Evolutionary conservation across 2,888 invertebrate species (phyloP).

Genomic region (Caenorhabditis wallacei): DNA sequence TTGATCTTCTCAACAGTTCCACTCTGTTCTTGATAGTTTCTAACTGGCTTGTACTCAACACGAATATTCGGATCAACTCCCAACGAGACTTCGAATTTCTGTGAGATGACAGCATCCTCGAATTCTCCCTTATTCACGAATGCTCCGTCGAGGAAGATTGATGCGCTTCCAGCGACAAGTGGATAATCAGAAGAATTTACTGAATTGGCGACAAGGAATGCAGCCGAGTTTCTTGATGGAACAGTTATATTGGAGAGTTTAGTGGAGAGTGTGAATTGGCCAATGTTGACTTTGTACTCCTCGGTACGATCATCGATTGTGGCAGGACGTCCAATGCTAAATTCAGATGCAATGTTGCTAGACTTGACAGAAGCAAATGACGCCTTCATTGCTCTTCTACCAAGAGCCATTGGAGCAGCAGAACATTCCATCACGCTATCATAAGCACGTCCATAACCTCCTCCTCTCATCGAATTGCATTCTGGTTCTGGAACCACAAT

Average conservation of each 20-base stretch:
- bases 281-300: conserved; percentile 80
- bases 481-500: conserved; percentile 40
- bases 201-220: conserved; percentile 71
- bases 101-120: conserved; percentile 56
- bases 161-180: conserved; percentile 73
- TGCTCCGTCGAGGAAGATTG: conserved; percentile 74
- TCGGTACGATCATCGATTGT: conserved; percentile 59
- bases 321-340: conserved; percentile 45
- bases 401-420: conserved; percentile 12
- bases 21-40: conserved; percentile 80
- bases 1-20: conserved; percentile 65
- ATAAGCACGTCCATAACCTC: not conserved
- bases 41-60: conserved; percentile 83
- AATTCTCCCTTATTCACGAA: conserved; percentile 70
- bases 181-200: conserved; percentile 73
- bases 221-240: conserved; percentile 78
- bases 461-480: not conserved
- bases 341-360: conserved; percentile 56
- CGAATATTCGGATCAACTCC: conserved; percentile 84
- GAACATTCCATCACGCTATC: not conserved
- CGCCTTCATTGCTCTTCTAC: conserved; percentile 15
- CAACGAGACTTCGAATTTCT: conserved; percentile 80
- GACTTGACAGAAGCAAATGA: conserved; percentile 27
- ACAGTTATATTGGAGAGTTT: conserved; percentile 82
- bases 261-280: conserved; percentile 82